phyloP scores from a whole-genome alignment of 2,797 vertebrate species.

The Arrhamphus sclerolepis region DNA sequence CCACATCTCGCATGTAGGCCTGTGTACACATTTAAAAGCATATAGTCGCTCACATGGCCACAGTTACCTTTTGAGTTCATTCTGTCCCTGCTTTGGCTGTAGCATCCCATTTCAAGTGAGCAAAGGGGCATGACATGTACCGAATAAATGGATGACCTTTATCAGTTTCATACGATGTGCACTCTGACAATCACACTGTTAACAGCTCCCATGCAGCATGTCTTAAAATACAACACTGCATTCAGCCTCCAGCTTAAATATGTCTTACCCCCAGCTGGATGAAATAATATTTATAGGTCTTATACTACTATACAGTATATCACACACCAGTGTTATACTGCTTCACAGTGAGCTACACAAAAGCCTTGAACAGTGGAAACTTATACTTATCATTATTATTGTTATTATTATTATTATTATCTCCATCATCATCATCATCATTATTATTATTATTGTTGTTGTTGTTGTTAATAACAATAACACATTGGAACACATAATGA shows the following conservation, averaged over 20 bases:
- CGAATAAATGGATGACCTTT: slow-evolving; percentile 67
- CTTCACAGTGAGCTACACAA: slow-evolving; percentile 33
- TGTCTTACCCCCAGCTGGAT: slow-evolving; percentile 52
- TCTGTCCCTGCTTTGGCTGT: slow-evolving; percentile 19
- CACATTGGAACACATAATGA: no score
- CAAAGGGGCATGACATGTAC: slow-evolving; percentile 35
- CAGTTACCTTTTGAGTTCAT: slow-evolving; percentile 5
- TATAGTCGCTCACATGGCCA: slow-evolving; percentile 7
- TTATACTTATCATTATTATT: no score
- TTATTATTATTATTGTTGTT: no score
- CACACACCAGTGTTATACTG: slow-evolving; percentile 33
- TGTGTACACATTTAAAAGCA: slow-evolving; percentile 9
- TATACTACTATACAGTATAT: slow-evolving; percentile 48
- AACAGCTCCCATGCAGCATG: slow-evolving; percentile 42
- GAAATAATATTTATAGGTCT: slow-evolving; percentile 68
- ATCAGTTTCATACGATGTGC: slow-evolving; percentile 64
- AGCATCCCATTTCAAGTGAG: slow-evolving; percentile 26
- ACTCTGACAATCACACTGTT: slow-evolving; percentile 37
- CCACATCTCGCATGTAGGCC: slow-evolving; percentile 35
- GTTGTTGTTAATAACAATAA: no score
- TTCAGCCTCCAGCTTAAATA: slow-evolving; percentile 53
- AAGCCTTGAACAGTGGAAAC: slow-evolving; percentile 12
- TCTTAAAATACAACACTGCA: slow-evolving; percentile 54
- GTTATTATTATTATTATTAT: no score
- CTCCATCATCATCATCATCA: no score